phyloP scores from a whole-genome alignment of 2,113 vertebrate genomes.

The Tychaedon coryphoeus region DNA sequence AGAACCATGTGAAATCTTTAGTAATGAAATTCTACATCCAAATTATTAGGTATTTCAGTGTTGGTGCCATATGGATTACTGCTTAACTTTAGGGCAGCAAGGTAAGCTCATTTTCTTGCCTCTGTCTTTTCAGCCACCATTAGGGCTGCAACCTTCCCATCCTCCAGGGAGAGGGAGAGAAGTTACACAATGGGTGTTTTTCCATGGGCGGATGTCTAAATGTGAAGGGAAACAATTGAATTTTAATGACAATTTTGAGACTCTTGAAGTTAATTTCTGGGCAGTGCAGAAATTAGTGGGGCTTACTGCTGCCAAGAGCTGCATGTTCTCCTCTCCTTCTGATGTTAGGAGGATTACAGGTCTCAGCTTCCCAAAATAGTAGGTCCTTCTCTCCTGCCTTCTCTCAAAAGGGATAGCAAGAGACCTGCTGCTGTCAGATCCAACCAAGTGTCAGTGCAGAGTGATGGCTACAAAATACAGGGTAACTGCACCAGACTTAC shows the following conservation, averaged over 20 bases:
- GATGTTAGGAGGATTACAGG: neutral
- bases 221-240: constrained; percentile 27
- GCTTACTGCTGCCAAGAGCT: neutral
- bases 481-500: neutral
- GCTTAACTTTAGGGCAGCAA: neutral
- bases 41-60: neutral
- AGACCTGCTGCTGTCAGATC: neutral
- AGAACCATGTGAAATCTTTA: neutral
- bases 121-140: neutral
- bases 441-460: neutral
- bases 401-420: neutral
- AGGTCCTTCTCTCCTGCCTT: neutral
- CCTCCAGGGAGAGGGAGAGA: constrained; percentile 6
- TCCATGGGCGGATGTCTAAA: neutral
- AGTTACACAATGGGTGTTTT: neutral
- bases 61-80: neutral
- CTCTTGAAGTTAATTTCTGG: constrained; percentile 2
- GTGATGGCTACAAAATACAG: neutral
- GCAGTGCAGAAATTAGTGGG: neutral
- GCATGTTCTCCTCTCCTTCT: neutral
- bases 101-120: neutral
- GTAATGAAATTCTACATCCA: neutral
- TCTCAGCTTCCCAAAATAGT: neutral
- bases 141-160: neutral
- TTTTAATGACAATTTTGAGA: constrained; percentile 45